Evolutionary conservation across 2,888 invertebrate species (phyloP), one percentile per base, ranked within the genome.

Genomic region (Eupithecia inturbata): DNA sequence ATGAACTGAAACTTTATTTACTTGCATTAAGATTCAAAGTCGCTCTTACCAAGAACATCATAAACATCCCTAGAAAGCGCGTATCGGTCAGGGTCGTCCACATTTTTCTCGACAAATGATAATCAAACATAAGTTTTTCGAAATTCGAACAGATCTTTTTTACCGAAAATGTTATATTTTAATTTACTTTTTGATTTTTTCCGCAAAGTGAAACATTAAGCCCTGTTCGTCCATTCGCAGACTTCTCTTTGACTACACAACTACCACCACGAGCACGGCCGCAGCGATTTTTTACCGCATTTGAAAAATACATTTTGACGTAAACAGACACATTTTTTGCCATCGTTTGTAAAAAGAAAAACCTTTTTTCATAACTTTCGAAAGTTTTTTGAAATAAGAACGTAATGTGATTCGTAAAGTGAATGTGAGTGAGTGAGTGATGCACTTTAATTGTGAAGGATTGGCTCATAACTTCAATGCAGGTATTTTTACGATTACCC

Each of bases 271-370:
- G 39, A 93, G 88, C 79, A 88, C 85, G 89, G 85, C 91, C 92
- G 85, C 89, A 85, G 88, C 90, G 85, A 92, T 94, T 94, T 95
- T 94, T 94, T 94, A 89, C 92, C 84, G 89, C 89, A 94, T 94
- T 94, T 94, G 94, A 94, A 94, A 94, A 94, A 93, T 92, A 90
- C 92, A 92, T 92, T 93, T 92, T 93, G 93, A 90, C 89, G 91
- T 91, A 93, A 92, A 91, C 93, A 89, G 89, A 92, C 94, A 89
- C 87, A 89, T 89, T 88, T 88, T 86, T 87, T 84, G 92, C 86
- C 87, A 80, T 84, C 84, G 87, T 49, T 72, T 62, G 73, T 74
- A 77, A 77, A 80, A 78, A 31, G 70, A 49, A 77, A 67, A 28
- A 36, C 10, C 22, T 9, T 26, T 16, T 33, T 39, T 63, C 16